These are phyloP conservation scores for Augiades crinisus DNA, from an alignment of 2,888 invertebrate species.

Conservation along the genomic window DNA sequence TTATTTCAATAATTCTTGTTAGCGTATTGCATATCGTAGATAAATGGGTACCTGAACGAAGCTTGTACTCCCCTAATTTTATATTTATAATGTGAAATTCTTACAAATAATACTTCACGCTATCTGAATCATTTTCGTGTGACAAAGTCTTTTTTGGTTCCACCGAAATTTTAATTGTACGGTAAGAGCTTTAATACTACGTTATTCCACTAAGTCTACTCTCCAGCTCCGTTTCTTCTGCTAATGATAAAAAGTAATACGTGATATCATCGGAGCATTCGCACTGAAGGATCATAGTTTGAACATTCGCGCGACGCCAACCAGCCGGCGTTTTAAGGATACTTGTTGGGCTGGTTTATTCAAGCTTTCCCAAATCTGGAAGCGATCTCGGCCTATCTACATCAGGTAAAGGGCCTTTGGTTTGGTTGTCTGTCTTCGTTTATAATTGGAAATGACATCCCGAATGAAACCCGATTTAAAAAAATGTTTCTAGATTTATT, in stretches of 20 bases:
- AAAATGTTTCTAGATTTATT: too few relatives aligned
- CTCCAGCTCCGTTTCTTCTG: background rate
- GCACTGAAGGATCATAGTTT: conserved; percentile 4
- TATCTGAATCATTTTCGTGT: background rate
- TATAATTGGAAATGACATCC: too few relatives aligned
- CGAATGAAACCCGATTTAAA: too few relatives aligned
- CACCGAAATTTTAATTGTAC: background rate
- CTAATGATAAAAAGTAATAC: conserved; percentile 18
- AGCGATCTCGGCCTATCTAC: background rate
- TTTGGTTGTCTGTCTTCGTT: too few relatives aligned
- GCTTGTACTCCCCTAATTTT: background rate
- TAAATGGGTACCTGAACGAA: background rate
- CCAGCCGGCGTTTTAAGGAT: conserved; percentile 9
- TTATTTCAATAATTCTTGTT: background rate
- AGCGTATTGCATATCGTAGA: background rate
- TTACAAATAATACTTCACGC: too few relatives aligned
- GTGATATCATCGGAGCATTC: conserved; percentile 14
- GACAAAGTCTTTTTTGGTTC: too few relatives aligned
- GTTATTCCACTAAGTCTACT: background rate
- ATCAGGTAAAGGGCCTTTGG: too few relatives aligned
- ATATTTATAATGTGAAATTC: too few relatives aligned
- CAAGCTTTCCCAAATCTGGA: conserved; percentile 12
- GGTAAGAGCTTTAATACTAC: background rate
- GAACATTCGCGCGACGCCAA: conserved; percentile 8
- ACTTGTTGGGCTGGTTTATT: conserved; percentile 7